Conservation (phyloP, 2,888 invertebrate genomes). For the Taphrorychus bicolor region DNA sequence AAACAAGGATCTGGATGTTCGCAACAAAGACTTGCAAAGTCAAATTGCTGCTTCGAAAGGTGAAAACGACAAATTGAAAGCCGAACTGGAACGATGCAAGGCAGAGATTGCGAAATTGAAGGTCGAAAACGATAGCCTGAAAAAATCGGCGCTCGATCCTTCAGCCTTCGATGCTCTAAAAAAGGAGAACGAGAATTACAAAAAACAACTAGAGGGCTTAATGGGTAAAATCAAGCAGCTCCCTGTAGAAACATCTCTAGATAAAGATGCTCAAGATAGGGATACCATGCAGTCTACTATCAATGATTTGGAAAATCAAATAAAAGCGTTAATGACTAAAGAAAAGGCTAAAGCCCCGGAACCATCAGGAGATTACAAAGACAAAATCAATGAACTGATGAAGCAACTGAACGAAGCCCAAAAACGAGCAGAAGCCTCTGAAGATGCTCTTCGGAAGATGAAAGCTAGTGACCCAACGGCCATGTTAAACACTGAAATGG, state of each 20-base stretch:
- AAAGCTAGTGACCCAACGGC: constrained; percentile 45
- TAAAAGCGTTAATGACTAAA: constrained; percentile 41
- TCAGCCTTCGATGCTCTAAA: constrained; percentile 26
- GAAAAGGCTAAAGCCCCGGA: constrained; percentile 27
- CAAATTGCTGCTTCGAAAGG: no score
- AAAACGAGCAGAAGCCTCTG: constrained; percentile 45
- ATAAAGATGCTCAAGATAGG: constrained; percentile 46
- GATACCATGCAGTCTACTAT: constrained; percentile 49
- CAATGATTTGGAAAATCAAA: constrained; percentile 50
- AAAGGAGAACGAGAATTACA: constrained; percentile 48
- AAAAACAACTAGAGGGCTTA: constrained; percentile 47
- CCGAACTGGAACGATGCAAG: not conserved
- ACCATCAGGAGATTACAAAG: constrained; percentile 42
- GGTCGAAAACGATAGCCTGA: constrained; percentile 40
- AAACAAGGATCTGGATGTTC: constrained; percentile 27
- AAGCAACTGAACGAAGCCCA: constrained; percentile 47
- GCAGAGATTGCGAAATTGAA: not conserved
- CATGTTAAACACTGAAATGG: constrained; percentile 45
- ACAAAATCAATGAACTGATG: constrained; percentile 45
- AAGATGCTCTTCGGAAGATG: constrained; percentile 44
- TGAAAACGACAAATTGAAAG: not conserved
- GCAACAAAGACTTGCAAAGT: no score
- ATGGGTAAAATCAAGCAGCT: constrained; percentile 47
- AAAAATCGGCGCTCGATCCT: not conserved
- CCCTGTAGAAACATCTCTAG: constrained; percentile 13